Evolutionary conservation across 2,888 invertebrate genomes (phyloP).

Genomic region (Bedellia somnulentella): DNA sequence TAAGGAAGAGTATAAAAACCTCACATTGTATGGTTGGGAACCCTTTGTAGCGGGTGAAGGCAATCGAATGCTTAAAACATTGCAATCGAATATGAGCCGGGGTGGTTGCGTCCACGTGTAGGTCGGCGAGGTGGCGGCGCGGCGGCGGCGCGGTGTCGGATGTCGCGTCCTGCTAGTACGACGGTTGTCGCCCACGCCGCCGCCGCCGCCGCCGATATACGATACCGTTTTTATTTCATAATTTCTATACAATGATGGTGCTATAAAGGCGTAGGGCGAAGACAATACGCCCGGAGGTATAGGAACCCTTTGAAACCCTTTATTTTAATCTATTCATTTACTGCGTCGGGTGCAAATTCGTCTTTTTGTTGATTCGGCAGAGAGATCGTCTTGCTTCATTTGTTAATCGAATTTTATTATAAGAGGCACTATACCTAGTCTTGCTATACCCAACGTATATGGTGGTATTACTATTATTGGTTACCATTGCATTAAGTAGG

Average conservation of each 20-base stretch:
- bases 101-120: constrained; percentile 37
- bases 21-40: constrained; percentile 50
- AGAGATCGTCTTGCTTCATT: too few relatives aligned
- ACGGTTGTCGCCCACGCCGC: constrained; percentile 20
- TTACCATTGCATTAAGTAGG: too few relatives aligned
- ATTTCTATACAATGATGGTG: constrained; percentile 47
- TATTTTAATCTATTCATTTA: constrained; percentile 47
- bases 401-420: too few relatives aligned
- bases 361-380: too few relatives aligned
- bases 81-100: constrained; percentile 47
- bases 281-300: constrained; percentile 60
- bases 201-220: constrained; percentile 32
- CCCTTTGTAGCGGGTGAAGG: constrained; percentile 47
- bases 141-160: constrained; percentile 21
- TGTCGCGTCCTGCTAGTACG: constrained; percentile 17
- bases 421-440: too few relatives aligned
- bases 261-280: constrained; percentile 53
- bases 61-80: constrained; percentile 60
- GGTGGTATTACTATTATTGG: too few relatives aligned
- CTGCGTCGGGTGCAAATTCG: constrained; percentile 62
- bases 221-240: constrained; percentile 58
- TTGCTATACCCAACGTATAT: too few relatives aligned
- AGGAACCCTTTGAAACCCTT: constrained; percentile 51
- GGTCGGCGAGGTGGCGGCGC: constrained; percentile 16
- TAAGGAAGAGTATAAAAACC: constrained; percentile 33